Conservation (phyloP, 2,888 invertebrate genomes). For the Leptopterna dolabrata region DNA sequence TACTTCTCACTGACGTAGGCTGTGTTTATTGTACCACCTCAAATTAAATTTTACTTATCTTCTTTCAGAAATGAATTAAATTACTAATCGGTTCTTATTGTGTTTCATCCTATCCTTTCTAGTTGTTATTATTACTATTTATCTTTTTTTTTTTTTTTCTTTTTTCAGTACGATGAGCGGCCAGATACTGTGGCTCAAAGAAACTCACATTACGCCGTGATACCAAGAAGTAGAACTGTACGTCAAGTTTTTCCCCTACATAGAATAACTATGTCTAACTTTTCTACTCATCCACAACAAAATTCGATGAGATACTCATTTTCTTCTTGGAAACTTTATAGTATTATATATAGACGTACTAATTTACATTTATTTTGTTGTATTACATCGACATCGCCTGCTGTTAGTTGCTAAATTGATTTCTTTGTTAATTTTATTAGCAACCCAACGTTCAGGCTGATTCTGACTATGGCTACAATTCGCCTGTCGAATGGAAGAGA, state of each 20-base stretch:
- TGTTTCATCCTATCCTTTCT: no score
- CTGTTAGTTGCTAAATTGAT: not conserved
- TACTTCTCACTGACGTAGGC: no score
- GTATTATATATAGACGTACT: no score
- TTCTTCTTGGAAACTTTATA: no score
- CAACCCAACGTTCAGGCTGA: slow-evolving; percentile 50
- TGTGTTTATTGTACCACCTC: no score
- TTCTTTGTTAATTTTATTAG: not conserved
- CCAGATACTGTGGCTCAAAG: slow-evolving; percentile 35
- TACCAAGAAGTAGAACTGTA: slow-evolving; percentile 58
- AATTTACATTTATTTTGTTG: not conserved
- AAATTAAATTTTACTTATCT: no score
- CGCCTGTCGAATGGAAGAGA: slow-evolving; percentile 28
- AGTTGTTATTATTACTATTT: no score
- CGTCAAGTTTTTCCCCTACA: not conserved
- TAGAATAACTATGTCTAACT: not conserved
- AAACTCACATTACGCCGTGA: slow-evolving; percentile 31
- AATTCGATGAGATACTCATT: no score
- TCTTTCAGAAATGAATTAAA: no score
- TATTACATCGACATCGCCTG: no score
- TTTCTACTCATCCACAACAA: no score
- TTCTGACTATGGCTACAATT: not conserved
- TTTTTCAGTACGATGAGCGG: slow-evolving; percentile 56
- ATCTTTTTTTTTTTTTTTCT: not conserved
- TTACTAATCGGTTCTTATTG: no score